Conservation (phyloP, 2,797 vertebrate genomes). For the Propithecus deckenii region DNA sequence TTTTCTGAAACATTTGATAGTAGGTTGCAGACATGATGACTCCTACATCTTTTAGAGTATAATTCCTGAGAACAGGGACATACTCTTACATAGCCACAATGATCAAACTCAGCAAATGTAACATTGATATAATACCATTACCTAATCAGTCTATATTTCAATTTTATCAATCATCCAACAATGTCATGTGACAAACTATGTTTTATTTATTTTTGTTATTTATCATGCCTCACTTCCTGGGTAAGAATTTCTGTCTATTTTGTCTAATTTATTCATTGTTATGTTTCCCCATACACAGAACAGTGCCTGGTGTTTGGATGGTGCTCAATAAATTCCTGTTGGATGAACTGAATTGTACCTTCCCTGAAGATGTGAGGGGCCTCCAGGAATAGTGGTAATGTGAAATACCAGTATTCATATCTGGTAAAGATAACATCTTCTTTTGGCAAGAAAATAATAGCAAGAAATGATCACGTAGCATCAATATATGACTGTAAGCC, state of each 20-base stretch:
- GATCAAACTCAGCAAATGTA: neutral
- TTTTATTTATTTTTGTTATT: neutral
- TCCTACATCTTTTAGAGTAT: neutral
- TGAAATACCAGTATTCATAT: neutral
- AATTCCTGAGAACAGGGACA: neutral
- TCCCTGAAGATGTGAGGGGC: neutral
- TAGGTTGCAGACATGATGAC: neutral
- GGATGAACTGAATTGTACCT: neutral
- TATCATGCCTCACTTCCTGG: neutral
- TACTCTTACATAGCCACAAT: neutral
- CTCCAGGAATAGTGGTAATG: neutral
- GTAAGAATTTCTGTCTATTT: neutral
- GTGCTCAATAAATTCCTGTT: neutral
- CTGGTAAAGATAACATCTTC: neutral
- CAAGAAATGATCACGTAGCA: neutral
- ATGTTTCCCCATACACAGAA: neutral
- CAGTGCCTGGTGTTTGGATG: neutral
- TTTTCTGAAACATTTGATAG: neutral
- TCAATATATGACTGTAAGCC: neutral
- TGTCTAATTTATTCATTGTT: neutral
- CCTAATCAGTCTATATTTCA: neutral
- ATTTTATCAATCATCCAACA: neutral
- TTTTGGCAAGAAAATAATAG: neutral
- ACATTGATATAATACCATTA: neutral
- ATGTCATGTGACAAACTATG: neutral